A percentile compares a stretch with the other conserved stretches of the same genome.
Evolutionary conservation across 2,113 vertebrate species (phyloP).

Genomic region (Trogon melanurus): DNA sequence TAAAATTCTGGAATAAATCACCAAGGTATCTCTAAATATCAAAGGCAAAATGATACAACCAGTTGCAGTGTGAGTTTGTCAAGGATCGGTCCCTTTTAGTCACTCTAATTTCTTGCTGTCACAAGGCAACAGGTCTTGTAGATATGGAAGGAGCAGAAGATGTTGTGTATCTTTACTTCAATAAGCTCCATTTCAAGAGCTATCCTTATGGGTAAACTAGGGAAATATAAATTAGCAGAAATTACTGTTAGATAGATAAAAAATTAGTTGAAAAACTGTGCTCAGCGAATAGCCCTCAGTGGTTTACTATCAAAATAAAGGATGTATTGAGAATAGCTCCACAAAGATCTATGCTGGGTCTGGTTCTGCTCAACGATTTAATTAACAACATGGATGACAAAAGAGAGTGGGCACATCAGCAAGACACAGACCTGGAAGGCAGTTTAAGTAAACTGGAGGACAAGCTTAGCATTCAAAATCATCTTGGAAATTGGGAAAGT

Average conservation of each 20-base stretch:
- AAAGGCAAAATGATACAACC: background rate
- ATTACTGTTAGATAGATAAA: background rate
- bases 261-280: background rate
- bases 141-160: background rate
- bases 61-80: background rate
- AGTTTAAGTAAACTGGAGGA: background rate
- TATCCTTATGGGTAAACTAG: background rate
- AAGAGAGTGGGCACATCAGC: background rate
- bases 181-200: background rate
- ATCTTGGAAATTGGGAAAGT: background rate
- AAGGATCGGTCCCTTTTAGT: background rate
- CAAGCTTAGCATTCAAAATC: constrained; percentile 11
- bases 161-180: background rate
- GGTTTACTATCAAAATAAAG: constrained; percentile 10
- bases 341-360: background rate
- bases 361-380: background rate
- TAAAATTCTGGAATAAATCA: constrained; percentile 29
- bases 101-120: background rate
- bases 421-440: background rate
- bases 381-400: background rate
- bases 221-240: constrained; percentile 10
- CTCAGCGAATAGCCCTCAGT: background rate
- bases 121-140: background rate
- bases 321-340: background rate
- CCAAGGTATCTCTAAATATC: background rate